phyloP scores from a whole-genome alignment of 2,113 vertebrate genomes.

The Callionymus lyra region DNA sequence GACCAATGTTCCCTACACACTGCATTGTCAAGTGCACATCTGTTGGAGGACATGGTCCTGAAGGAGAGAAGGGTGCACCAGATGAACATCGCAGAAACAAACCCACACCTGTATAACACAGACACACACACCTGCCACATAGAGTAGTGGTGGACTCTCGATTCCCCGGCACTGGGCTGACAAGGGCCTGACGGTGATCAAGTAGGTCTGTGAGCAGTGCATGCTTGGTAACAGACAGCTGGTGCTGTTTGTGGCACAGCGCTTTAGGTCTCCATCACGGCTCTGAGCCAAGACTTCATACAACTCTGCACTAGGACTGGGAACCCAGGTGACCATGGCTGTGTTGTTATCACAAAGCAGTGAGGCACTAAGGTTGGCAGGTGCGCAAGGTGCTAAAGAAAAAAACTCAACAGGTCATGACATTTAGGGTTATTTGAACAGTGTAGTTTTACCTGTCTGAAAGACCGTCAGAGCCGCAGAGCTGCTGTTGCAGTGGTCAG shows the following conservation, averaged over 20 bases:
- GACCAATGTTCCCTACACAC: slow-evolving; percentile 48
- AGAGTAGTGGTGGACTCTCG: slow-evolving; percentile 20
- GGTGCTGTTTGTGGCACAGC: slow-evolving; percentile 37
- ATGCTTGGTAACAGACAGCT: slow-evolving; percentile 51
- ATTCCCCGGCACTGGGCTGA: slow-evolving; percentile 42
- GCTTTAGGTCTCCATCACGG: slow-evolving; percentile 31
- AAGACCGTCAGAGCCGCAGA: slow-evolving; percentile 29
- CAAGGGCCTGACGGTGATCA: slow-evolving; percentile 50
- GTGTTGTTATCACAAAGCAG: slow-evolving; percentile 61
- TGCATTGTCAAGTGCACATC: slow-evolving; percentile 36
- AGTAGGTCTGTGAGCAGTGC: slow-evolving; percentile 57
- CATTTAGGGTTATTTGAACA: neutral
- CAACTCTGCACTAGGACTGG: slow-evolving; percentile 28
- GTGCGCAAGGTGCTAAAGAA: slow-evolving; percentile 65
- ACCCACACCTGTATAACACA: neutral
- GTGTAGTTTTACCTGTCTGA: slow-evolving; percentile 56
- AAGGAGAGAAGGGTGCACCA: neutral
- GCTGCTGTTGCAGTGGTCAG: slow-evolving; percentile 60
- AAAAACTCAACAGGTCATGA: slow-evolving; percentile 2
- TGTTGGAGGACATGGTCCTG: slow-evolving; percentile 63
- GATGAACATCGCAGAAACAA: neutral
- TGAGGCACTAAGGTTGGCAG: slow-evolving; percentile 46
- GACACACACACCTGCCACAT: slow-evolving; percentile 44
- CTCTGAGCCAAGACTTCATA: slow-evolving; percentile 50
- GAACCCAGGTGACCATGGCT: slow-evolving; percentile 50